Evolutionary conservation across 2,113 vertebrate genomes (phyloP).

Genomic region (Podarcis cretensis): DNA sequence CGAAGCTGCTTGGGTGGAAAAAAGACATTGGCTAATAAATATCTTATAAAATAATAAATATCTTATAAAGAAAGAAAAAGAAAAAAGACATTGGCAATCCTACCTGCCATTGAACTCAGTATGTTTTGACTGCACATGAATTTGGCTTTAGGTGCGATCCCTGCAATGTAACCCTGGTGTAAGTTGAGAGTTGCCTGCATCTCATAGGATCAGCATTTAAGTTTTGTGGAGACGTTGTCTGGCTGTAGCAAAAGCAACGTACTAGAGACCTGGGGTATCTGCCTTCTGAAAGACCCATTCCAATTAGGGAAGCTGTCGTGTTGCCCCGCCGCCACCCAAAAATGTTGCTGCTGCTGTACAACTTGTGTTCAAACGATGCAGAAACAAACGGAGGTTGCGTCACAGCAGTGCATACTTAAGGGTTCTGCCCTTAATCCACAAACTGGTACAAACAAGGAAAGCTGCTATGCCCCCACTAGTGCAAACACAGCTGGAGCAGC

Average conservation of each 20-base stretch:
- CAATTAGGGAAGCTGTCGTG: background rate
- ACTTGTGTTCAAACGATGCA: background rate
- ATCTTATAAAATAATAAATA: too few relatives aligned
- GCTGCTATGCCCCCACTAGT: slow-evolving; percentile 72
- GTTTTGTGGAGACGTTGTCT: background rate
- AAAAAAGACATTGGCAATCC: too few relatives aligned
- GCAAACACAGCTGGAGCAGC: slow-evolving; percentile 79
- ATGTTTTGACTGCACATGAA: too few relatives aligned
- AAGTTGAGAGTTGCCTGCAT: too few relatives aligned
- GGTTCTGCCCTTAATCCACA: slow-evolving; percentile 9
- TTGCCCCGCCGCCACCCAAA: background rate
- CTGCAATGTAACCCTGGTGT: too few relatives aligned
- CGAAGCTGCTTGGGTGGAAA: too few relatives aligned
- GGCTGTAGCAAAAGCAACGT: background rate
- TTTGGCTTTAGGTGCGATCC: too few relatives aligned
- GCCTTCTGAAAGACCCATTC: background rate
- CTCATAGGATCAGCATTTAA: background rate
- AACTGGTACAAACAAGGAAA: slow-evolving; percentile 45
- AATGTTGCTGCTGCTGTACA: background rate
- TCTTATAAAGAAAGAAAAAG: too few relatives aligned
- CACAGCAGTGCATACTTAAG: background rate
- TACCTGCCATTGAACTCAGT: too few relatives aligned
- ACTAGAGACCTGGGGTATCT: background rate
- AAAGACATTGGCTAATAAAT: too few relatives aligned
- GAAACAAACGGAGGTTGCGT: background rate